These are phyloP conservation scores for Spisula solida DNA, from an alignment of 2,888 invertebrate species.

Conservation along the genomic window DNA sequence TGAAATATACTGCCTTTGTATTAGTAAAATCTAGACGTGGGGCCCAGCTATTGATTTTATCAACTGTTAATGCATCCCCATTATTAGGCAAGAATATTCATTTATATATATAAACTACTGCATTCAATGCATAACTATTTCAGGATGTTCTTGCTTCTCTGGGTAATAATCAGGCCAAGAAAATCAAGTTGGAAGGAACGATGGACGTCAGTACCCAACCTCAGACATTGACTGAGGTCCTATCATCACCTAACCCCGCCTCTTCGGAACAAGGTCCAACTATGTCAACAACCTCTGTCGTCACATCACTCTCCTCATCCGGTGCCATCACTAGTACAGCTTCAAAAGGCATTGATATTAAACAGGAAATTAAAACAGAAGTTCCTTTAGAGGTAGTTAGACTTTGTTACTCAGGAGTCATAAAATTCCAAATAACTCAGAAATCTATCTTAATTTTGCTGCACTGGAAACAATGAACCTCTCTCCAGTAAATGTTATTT, in stretches of 20 bases:
- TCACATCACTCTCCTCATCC: slow-evolving; percentile 73
- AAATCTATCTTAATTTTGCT: too few relatives aligned
- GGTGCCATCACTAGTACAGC: slow-evolving; percentile 86
- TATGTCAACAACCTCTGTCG: slow-evolving; percentile 68
- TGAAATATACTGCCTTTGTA: too few relatives aligned
- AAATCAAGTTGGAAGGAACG: slow-evolving; percentile 65
- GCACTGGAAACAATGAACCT: too few relatives aligned
- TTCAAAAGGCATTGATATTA: slow-evolving; percentile 75
- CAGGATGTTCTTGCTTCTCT: slow-evolving; percentile 43
- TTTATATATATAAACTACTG: too few relatives aligned
- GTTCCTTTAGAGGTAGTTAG: slow-evolving; percentile 74
- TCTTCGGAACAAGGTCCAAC: slow-evolving; percentile 68
- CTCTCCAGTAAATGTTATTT: too few relatives aligned
- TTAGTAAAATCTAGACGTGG: too few relatives aligned
- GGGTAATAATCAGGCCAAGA: slow-evolving; percentile 56
- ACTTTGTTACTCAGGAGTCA: neutral
- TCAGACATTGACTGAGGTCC: slow-evolving; percentile 75
- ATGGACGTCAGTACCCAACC: slow-evolving; percentile 72
- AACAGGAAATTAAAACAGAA: slow-evolving; percentile 79
- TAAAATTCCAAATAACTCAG: too few relatives aligned
- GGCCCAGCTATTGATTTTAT: too few relatives aligned
- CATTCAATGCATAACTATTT: neutral
- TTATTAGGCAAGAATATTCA: too few relatives aligned
- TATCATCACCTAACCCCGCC: slow-evolving; percentile 73
- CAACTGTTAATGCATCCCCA: too few relatives aligned